Conservation (phyloP, 2,888 invertebrate species). For the Trichopria drosophilae region DNA sequence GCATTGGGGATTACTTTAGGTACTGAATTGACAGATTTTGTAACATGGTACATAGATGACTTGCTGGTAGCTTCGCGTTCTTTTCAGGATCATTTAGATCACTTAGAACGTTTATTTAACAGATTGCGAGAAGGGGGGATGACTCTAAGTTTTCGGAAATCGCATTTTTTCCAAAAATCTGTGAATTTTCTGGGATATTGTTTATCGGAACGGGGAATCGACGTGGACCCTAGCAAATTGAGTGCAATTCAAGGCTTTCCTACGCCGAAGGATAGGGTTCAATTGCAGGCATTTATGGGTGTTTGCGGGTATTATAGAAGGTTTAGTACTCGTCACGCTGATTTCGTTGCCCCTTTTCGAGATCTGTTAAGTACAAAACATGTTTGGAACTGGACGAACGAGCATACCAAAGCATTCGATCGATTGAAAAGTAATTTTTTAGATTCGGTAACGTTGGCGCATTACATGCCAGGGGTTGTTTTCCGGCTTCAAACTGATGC, state of each 20-base stretch:
- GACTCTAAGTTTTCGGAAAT: constrained; percentile 40
- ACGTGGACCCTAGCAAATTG: constrained; percentile 26
- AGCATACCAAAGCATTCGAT: constrained; percentile 12
- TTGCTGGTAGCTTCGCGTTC: constrained; percentile 37
- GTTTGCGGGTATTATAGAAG: constrained; percentile 24
- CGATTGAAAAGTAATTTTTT: constrained; percentile 17
- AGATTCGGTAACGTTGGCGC: constrained; percentile 8
- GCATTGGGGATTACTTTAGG: no score
- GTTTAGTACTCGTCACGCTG: constrained; percentile 9
- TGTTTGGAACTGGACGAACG: constrained; percentile 14
- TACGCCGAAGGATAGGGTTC: constrained; percentile 33
- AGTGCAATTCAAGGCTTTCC: constrained; percentile 35
- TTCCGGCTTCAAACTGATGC: constrained; percentile 30
- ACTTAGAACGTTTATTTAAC: constrained; percentile 33
- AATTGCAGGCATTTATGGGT: constrained; percentile 34
- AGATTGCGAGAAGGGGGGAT: constrained; percentile 30
- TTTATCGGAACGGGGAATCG: constrained; percentile 2
- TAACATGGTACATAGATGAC: constrained; percentile 44
- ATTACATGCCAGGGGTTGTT: background rate
- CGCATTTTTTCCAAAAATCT: constrained; percentile 28
- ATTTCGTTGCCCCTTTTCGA: constrained; percentile 9
- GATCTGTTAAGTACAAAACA: constrained; percentile 14
- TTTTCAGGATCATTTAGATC: constrained; percentile 34
- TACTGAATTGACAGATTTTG: constrained; percentile 34
- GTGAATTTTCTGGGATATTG: constrained; percentile 23